phyloP scores from a whole-genome alignment of 2,797 vertebrate genomes.

The Trachurus trachurus region DNA sequence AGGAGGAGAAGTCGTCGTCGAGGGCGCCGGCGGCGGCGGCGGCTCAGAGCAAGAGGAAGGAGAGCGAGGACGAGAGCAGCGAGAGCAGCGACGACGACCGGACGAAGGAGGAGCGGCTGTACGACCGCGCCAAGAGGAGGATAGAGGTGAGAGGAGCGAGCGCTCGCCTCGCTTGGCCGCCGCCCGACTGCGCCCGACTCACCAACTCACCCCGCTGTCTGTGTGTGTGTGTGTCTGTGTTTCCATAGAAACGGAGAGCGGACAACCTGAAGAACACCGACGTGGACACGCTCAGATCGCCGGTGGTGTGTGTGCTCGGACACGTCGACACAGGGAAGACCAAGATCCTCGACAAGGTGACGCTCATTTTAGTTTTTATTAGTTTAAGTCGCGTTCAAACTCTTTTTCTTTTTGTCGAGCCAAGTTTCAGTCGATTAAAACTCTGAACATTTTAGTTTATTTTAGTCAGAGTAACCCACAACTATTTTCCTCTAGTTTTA shows the following conservation, averaged over 20 bases:
- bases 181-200: not conserved
- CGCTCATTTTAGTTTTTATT: no score
- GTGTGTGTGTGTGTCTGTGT: conserved; percentile 20
- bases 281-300: conserved; percentile 90
- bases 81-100: conserved; percentile 85
- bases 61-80: conserved; percentile 85
- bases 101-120: conserved; percentile 93
- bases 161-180: not conserved
- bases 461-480: no score
- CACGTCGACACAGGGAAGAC: conserved; percentile 99
- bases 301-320: conserved; percentile 97
- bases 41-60: conserved; percentile 81
- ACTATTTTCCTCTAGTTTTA: no score
- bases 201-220: not conserved
- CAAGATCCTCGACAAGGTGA: conserved; percentile 98
- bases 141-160: conserved; percentile 89
- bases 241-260: conserved; percentile 90
- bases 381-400: no score
- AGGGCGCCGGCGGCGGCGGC: conserved; percentile 22
- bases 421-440: no score
- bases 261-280: conserved; percentile 93
- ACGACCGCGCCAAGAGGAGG: conserved; percentile 95
- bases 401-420: no score
- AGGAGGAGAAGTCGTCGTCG: conserved; percentile 69
- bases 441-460: no score